phyloP scores from a whole-genome alignment of 2,888 invertebrate species.

The Macrophya annulata region DNA sequence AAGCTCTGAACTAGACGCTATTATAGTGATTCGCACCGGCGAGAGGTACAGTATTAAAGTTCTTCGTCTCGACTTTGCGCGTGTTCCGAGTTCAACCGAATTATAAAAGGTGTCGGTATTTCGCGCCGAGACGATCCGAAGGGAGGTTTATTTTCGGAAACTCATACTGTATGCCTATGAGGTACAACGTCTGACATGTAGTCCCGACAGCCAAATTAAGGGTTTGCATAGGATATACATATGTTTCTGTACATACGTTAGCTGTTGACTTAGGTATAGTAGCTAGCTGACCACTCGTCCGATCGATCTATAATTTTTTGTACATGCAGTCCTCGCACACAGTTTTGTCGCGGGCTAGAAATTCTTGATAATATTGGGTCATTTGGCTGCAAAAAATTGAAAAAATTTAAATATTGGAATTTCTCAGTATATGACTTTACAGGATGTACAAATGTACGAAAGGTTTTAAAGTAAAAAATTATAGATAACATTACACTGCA shows the following conservation, averaged over 20 bases:
- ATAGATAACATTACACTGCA: too few relatives aligned
- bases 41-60: not conserved
- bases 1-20: not conserved
- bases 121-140: not conserved
- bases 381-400: too few relatives aligned
- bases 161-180: not conserved
- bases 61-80: not conserved
- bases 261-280: too few relatives aligned
- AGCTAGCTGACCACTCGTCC: too few relatives aligned
- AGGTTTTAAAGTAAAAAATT: too few relatives aligned
- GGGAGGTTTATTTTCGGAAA: slow-evolving; percentile 10
- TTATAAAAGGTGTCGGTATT: not conserved
- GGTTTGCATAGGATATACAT: not conserved
- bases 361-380: too few relatives aligned
- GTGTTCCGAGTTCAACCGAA: not conserved
- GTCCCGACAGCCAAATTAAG: not conserved
- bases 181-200: not conserved
- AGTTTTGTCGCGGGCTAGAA: too few relatives aligned
- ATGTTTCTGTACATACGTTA: not conserved
- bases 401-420: too few relatives aligned
- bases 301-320: too few relatives aligned
- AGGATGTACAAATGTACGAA: too few relatives aligned
- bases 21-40: slow-evolving; percentile 5
- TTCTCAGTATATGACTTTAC: too few relatives aligned
- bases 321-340: too few relatives aligned